Conservation (phyloP, 2,888 invertebrate genomes). For the Conistra vaccinii region DNA sequence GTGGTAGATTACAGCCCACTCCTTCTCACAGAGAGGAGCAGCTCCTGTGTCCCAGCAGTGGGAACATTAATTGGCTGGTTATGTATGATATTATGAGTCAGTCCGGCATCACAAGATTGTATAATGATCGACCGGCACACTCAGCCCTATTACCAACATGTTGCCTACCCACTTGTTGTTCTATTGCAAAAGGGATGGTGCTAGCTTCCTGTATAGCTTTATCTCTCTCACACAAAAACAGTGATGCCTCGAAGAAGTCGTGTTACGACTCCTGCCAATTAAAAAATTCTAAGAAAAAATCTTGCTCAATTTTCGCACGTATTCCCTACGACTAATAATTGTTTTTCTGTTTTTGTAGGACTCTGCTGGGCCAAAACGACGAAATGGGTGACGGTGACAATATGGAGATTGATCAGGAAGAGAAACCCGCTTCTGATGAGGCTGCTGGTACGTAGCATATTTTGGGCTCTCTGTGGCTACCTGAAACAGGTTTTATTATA, state of each 20-base stretch:
- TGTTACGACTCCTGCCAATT: neutral
- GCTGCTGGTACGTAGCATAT: constrained; percentile 76
- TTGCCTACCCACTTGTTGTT: neutral
- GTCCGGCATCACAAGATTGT: too few relatives aligned
- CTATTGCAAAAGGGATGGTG: neutral
- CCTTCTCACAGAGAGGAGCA: too few relatives aligned
- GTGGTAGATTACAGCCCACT: too few relatives aligned
- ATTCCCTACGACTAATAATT: neutral
- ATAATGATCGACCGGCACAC: neutral
- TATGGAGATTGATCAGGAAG: constrained; percentile 86
- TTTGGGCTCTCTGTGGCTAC: neutral
- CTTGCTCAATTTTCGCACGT: neutral
- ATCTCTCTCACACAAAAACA: neutral
- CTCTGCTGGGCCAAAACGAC: constrained; percentile 77
- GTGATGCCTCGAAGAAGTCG: neutral
- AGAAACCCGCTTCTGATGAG: constrained; percentile 83
- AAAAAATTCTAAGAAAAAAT: neutral
- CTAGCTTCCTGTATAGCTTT: neutral
- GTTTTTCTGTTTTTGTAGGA: constrained; percentile 64
- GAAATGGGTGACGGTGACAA: constrained; percentile 81
- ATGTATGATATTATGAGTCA: neutral
- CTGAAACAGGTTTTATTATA: neutral
- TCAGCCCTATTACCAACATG: neutral
- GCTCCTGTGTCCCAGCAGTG: too few relatives aligned
- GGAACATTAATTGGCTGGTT: too few relatives aligned